These are phyloP conservation scores for Hippasteria phrygiana DNA, from an alignment of 53 echinoderm and acorn worm genomes.

Conservation along the genomic window DNA sequence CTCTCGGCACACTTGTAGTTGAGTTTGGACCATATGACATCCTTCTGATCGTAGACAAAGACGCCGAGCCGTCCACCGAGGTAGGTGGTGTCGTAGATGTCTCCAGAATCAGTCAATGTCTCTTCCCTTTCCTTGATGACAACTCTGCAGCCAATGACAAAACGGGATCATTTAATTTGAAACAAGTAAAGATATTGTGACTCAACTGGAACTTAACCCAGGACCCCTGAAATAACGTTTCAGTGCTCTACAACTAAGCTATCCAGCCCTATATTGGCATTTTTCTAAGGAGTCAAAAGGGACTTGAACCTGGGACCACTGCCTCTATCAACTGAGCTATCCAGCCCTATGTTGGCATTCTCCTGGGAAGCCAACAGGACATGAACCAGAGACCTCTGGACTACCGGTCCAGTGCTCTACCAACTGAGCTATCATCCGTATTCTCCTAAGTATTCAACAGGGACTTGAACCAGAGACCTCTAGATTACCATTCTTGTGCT, in stretches of 20 bases:
- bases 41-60: conserved; percentile 81
- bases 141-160: conserved; percentile 52
- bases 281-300: too few species aligned
- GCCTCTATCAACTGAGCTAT: not conserved
- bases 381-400: too few species aligned
- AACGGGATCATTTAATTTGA: too few species aligned
- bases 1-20: conserved; percentile 89
- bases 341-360: not conserved
- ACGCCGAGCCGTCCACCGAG: conserved; percentile 93
- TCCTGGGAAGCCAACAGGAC: not conserved
- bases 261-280: not conserved
- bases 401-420: too few species aligned
- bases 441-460: too few species aligned
- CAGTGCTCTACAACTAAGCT: not conserved
- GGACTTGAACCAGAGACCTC: too few species aligned
- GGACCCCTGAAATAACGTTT: too few species aligned
- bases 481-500: too few species aligned
- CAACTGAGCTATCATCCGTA: too few species aligned
- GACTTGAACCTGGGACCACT: too few species aligned
- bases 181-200: too few species aligned
- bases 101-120: conserved; percentile 84
- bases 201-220: too few species aligned
- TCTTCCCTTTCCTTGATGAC: conserved; percentile 73
- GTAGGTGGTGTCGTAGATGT: conserved; percentile 88
- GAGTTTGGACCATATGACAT: conserved; percentile 86